Base-by-base conservation (phyloP, 1,140 invertebrate genomes). In the Oedothorax gibbosus region DNA sequence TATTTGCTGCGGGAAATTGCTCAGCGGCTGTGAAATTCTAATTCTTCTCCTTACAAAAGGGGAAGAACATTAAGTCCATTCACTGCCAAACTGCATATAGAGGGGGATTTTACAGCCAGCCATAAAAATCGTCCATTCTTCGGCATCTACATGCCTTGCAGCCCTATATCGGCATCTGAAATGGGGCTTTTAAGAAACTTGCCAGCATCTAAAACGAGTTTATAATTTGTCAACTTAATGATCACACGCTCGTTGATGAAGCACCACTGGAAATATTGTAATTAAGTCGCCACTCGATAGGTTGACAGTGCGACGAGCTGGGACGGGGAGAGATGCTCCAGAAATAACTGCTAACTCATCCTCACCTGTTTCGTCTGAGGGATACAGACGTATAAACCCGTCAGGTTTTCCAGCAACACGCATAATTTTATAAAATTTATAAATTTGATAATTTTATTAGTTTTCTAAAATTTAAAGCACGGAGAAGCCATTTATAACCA, bases 171-270 rank as follows among this genome's bases (percentile, higher is more conserved):
- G 50, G 49, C 69, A 72, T 72, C 7, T 51, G 69, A 14, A 72
- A 53, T n/a, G 15, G 65, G 15, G 11, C 57, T 62, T 21, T 51
- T 72, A 35, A 15, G 14, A 20, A 51, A 50, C 14, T 10, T 14
- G 12, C 14, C 35, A 72, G 35, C 35, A 35, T 35, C 35, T 11
- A 72, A 72, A 72, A 72, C 50, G 21, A 21, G 21, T 72, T 72
- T 72, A 72, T 72, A 72, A 72, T 72, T 72, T 72, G 69, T 72
- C 69, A 72, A 50, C 50, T 49, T 72, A 72, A 72, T 51, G 69
- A 72, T 72, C 50, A 15, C 10, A 18, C 35, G 35, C 49, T 72
- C 53, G 69, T 72, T 21, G 49, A 72, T 51, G 69, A 72, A 72
- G 69, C 21, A 20, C 50, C 49, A 15, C 53, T 53, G 15, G 21